Evolutionary conservation across 1,140 invertebrate species (phyloP), one percentile per base, ranked within the genome.

Genomic region (Samia ricini): DNA sequence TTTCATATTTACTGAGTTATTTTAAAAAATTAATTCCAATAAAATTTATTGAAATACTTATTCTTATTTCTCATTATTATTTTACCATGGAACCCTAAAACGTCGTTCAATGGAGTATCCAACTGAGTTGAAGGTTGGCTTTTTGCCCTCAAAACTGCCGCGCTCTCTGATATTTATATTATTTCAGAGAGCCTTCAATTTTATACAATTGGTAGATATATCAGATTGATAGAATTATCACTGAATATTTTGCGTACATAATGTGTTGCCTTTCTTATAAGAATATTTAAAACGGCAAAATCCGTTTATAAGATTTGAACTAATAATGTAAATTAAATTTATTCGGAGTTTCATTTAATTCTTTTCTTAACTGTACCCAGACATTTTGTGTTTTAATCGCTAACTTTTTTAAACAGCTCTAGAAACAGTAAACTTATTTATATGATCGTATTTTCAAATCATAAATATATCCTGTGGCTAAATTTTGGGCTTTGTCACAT

Each of bases 91-190:
- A 66, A 61, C 60, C 55, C 59, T 52, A 66, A 57, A 29, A 21
- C 18, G 58, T 50, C 52, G 24, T 26, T 20, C 50, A 55, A 29
- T 42, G 33, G 60, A 76, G 33, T 42, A 26, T 26, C 23, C 50
- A 55, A 29, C 29, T 33, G 60, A 76, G 33, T 42, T 42, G 66
- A 73, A 71, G 74, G 74, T 49, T 64, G 71, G 62, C 64, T 67
- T 56, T 65, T 60, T 73, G 74, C 50, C 58, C 66, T 58, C 55
- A 10, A 68, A 65, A 72, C 24, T 51, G 36, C n/a, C n/a, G n/a
- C n/a, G n/a, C n/a, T n/a, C n/a, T 63, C 49, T 60, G 67, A 68
- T 69, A 69, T 67, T 65, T 63, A 64, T n/a, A 73, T 66, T 63
- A 68, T 66, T 71, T 64, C 64, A 42, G 22, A 42, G 33, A 42